Evolutionary conservation across 2,797 vertebrate species (phyloP).

Genomic region (Stomatorhinus walkeri): DNA sequence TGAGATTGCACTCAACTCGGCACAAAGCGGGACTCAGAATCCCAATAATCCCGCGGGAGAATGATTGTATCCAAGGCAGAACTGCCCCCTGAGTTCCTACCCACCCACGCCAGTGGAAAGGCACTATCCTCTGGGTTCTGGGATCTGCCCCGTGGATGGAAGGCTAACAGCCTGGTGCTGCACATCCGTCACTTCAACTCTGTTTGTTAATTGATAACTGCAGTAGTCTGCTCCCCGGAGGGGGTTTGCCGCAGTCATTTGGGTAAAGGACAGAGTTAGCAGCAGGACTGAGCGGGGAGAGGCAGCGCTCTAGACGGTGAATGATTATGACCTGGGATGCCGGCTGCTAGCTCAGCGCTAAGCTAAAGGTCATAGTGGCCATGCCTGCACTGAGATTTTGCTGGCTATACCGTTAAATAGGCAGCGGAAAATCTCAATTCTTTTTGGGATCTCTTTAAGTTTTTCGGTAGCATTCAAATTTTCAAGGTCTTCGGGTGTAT

Average conservation of each 20-base stretch:
- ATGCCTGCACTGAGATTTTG: neutral
- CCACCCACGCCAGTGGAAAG: too few species aligned
- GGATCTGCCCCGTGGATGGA: neutral
- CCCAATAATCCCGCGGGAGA: neutral
- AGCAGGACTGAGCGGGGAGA: neutral
- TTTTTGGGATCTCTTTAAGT: neutral
- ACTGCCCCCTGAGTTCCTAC: neutral
- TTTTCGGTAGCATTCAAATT: neutral
- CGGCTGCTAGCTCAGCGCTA: neutral
- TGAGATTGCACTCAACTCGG: neutral
- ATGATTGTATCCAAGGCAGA: neutral
- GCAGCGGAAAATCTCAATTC: neutral
- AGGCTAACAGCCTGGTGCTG: neutral
- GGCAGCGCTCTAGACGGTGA: neutral
- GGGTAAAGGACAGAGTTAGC: slow-evolving; percentile 6
- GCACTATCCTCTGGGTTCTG: neutral
- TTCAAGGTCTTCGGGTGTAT: neutral
- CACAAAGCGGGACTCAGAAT: neutral
- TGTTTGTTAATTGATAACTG: neutral
- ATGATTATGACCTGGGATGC: neutral
- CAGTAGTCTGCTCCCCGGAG: neutral
- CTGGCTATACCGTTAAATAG: neutral
- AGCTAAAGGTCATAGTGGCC: slow-evolving; percentile 2
- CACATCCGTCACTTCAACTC: neutral
- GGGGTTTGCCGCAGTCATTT: neutral